phyloP scores from a whole-genome alignment of 2,113 vertebrate genomes.

The Cyanoliseus patagonus region DNA sequence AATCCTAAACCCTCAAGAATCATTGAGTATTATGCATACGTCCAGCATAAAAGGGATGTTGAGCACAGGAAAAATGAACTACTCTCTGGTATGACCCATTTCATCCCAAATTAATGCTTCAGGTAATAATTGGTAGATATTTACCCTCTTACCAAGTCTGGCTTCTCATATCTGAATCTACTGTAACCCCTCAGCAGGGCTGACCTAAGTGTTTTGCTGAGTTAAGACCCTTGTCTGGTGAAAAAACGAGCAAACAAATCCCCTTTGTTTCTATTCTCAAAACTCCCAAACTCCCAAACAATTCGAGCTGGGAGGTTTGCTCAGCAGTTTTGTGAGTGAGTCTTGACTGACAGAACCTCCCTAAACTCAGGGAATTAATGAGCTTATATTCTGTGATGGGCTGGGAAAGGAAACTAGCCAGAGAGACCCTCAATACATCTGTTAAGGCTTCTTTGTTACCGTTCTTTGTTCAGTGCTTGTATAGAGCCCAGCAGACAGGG shows the following conservation, averaged over 20 bases:
- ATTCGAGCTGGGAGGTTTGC: not conserved
- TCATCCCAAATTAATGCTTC: not conserved
- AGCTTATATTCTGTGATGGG: not conserved
- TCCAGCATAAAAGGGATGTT: not conserved
- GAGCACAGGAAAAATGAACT: not conserved
- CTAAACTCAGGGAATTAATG: slow-evolving; percentile 5
- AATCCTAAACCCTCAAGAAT: not conserved
- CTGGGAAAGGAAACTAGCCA: not conserved
- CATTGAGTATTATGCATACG: not conserved
- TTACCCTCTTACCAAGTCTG: not conserved
- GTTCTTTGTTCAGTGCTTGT: not conserved
- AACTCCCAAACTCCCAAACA: not conserved
- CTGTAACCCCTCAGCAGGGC: not conserved
- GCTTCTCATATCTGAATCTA: not conserved
- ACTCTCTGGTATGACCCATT: not conserved
- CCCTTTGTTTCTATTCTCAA: not conserved
- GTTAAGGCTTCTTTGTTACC: not conserved
- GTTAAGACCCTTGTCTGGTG: not conserved
- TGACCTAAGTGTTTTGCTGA: rapidly evolving
- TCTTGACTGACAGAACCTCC: not conserved
- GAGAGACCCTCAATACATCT: not conserved
- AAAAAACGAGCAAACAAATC: not conserved
- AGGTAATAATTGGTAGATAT: not conserved
- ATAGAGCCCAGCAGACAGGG: not conserved
- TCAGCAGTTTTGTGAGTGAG: not conserved